Evolutionary conservation across 2,113 vertebrate genomes (phyloP), one percentile per base, ranked within the genome.

Genomic region (Heterotilapia buettikoferi): DNA sequence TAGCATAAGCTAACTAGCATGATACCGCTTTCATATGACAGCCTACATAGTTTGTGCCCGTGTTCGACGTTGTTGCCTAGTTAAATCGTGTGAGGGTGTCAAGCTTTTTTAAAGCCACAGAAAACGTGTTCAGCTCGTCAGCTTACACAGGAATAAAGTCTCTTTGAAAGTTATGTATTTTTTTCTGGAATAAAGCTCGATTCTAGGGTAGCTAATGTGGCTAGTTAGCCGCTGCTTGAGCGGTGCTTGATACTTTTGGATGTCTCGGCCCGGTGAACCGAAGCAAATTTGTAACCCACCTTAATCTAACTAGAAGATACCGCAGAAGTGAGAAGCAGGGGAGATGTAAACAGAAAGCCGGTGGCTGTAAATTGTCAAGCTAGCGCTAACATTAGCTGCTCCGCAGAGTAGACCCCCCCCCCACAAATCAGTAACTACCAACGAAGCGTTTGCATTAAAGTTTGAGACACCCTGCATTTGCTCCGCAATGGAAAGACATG

Each of bases 1-100:
- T 90, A 92, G 81, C 90, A 14, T 21, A 14, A 71, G 91, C 84
- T 73, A 85, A 45, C 21, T 89, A 92, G 91, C 87, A 11, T 19
- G 5, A 29, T 59, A 47, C 92, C 88, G n/a, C 59, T 57, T 86
- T 84, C 19, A 63, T 5, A 59, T 94, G 92, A 90, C 89, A 95
- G 86, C 86, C 50, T 80, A 89, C 68, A 87, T 54, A 90, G 80
- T 88, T 89, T 84, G 9, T 12, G 16, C 6, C 57, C 57, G 40
- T 33, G 14, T 36, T 89, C 87, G 88, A 91, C 84, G 88, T 38
- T 52, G 57, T 11, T 13, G 57, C 80, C 78, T 16, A 4, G 5
- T 10, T 24, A 68, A 21, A 11, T 9, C 5, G 4, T 4, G 14
- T 9, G 16, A 4, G 16, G 12, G 19, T 73, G 59, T 19, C 63